phyloP scores from a whole-genome alignment of 92 coral and sea anemone species.

The Epizoanthus illoricatus region DNA sequence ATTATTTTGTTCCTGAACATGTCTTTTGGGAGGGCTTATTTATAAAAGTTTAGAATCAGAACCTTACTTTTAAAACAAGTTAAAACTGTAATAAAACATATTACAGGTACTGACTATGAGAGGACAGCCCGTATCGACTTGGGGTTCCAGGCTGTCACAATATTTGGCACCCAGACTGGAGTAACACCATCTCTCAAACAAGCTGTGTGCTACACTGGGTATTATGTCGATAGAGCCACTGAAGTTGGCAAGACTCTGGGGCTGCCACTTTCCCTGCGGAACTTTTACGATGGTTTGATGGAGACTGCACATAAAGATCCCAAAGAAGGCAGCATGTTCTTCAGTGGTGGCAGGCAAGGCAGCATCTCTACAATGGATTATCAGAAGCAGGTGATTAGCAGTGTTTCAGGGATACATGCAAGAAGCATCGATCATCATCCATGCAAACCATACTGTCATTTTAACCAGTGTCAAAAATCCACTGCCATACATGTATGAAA shows the following conservation, averaged over 20 bases:
- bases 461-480: too few relatives aligned
- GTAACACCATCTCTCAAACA: slow-evolving; percentile 35
- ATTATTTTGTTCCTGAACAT: background rate
- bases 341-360: slow-evolving; percentile 42
- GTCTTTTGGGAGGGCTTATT: background rate
- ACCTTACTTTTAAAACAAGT: background rate
- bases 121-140: slow-evolving; percentile 9
- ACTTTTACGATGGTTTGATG: slow-evolving; percentile 24
- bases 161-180: slow-evolving; percentile 20
- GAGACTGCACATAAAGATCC: slow-evolving; percentile 35
- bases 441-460: too few relatives aligned
- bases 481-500: too few relatives aligned
- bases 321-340: slow-evolving; percentile 5
- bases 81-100: background rate
- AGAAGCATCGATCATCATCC: too few relatives aligned
- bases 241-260: slow-evolving; percentile 27
- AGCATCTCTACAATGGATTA: slow-evolving; percentile 16
- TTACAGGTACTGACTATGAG: slow-evolving; percentile 29
- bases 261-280: slow-evolving; percentile 11
- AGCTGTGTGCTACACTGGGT: background rate
- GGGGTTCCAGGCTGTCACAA: slow-evolving; percentile 25
- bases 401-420: too few relatives aligned
- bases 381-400: slow-evolving; percentile 8
- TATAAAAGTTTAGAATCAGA: background rate
- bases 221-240: slow-evolving; percentile 29